Base-by-base conservation (phyloP, 1,140 invertebrate genomes). In the Cyphomyrmex costatus region DNA sequence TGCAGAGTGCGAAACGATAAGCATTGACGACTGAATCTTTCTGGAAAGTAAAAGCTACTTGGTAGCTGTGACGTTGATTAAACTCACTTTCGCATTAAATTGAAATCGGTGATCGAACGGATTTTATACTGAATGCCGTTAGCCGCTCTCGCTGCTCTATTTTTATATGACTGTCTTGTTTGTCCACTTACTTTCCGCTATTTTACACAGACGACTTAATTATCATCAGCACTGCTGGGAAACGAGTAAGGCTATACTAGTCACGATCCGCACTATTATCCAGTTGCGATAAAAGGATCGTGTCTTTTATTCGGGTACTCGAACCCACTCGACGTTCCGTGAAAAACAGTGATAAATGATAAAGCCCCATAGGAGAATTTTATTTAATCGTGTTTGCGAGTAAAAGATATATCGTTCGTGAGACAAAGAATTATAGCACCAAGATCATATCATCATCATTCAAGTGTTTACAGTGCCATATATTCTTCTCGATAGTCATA, bases 111-210 rank as follows among this genome's bases (percentile, higher is more conserved):
- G 51, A 42, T 49, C 33, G 56, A 49, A 51, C 42, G 61, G 70
- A 79, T 86, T 88, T 88, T 88, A 86, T 82, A 88, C 36, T 24
- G 71, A 88, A 82, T 83, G 73, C 33, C 70, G 58, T 68, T 61
- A 76, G 51, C 30, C 49, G 16, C n/a, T 53, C 73, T 86, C 73
- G 73, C 66, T 86, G 56, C 74, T 90, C 79, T 90, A 90, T 90
- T 90, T 90, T 73, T 73, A 49, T 56, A n/a, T 56, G 12, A 70
- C 60, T 53, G 19, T 33, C 76, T 53, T 6, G 30, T 24, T 56
- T 42, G 33, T 30, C 65, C 33, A 74, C 78, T 86, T 76, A 78
- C 82, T 87, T 87, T 86, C 61, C 53, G 36, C 71, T 89, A 78
- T 88, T 65, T 51, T 56, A 51, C 42, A 19, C 60, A 27, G 14